Evolutionary conservation across 2,797 vertebrate species (phyloP).

Genomic region (Gephyroberyx darwinii): DNA sequence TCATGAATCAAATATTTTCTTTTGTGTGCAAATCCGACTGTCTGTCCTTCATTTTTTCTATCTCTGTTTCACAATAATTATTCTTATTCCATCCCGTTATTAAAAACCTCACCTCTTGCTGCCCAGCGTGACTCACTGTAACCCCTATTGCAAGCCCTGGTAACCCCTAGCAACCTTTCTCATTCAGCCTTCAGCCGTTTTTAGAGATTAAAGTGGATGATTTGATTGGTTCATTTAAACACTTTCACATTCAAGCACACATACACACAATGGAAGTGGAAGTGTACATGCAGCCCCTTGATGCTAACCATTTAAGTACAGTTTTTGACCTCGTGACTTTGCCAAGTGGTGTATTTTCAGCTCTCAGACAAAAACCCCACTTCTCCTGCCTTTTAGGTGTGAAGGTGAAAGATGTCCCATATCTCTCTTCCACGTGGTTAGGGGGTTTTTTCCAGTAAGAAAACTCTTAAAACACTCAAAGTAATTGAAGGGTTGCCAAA

Average conservation of each 20-base stretch:
- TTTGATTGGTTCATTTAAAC: background rate
- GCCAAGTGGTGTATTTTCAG: slow-evolving; percentile 27
- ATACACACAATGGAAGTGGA: background rate
- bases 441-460: background rate
- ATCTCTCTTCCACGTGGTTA: slow-evolving; percentile 14
- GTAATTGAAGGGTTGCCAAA: slow-evolving; percentile 44
- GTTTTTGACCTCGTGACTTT: slow-evolving; percentile 24
- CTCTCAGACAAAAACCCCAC: background rate
- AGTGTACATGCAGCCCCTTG: background rate
- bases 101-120: slow-evolving; percentile 15
- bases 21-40: slow-evolving; percentile 6
- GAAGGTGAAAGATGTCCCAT: slow-evolving; percentile 28
- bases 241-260: background rate
- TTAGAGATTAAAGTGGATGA: background rate
- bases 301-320: background rate
- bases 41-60: slow-evolving; percentile 28
- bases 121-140: background rate
- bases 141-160: background rate
- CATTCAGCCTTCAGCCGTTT: background rate
- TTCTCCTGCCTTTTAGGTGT: slow-evolving; percentile 25
- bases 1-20: slow-evolving; percentile 34
- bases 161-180: background rate
- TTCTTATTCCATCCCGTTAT: slow-evolving; percentile 22
- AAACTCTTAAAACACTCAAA: slow-evolving; percentile 44
- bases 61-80: slow-evolving; percentile 44